These are phyloP conservation scores for Baronia brevicornis DNA, from an alignment of 2,888 invertebrate genomes.

Conservation along the genomic window DNA sequence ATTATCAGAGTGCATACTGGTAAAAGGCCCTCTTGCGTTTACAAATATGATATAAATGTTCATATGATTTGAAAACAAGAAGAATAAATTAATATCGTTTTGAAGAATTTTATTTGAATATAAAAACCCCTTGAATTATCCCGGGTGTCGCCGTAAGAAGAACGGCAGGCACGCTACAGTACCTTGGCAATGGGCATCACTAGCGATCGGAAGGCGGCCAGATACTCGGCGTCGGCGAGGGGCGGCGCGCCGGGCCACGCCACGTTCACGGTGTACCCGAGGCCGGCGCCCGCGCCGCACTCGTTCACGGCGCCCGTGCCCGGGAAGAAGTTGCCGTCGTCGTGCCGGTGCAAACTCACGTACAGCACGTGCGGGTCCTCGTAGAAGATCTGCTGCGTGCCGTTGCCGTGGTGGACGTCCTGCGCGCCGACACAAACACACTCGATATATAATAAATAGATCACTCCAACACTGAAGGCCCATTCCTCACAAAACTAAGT, in stretches of 20 bases:
- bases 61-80: no score
- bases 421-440: slow-evolving; percentile 31
- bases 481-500: no score
- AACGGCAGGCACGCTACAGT: no score
- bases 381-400: slow-evolving; percentile 98
- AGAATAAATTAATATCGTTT: no score
- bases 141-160: no score
- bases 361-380: slow-evolving; percentile 95
- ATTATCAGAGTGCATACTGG: no score
- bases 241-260: slow-evolving; percentile 95
- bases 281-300: slow-evolving; percentile 91
- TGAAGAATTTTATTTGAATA: no score
- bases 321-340: slow-evolving; percentile 99
- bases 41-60: no score
- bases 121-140: no score
- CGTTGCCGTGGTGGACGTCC: slow-evolving; percentile 99
- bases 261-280: slow-evolving; percentile 96
- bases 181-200: slow-evolving; percentile 96
- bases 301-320: slow-evolving; percentile 97
- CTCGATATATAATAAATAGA: not conserved
- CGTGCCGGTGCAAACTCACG: slow-evolving; percentile 98
- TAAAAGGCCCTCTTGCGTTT: no score
- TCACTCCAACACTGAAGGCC: no score
- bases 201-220: slow-evolving; percentile 96
- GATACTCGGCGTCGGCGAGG: slow-evolving; percentile 96